Percentiles rank a stretch among this genome's conserved stretches.
Evolutionary conservation across 2,888 invertebrate species (phyloP).

Genomic region (Pristionchus japonicus): DNA sequence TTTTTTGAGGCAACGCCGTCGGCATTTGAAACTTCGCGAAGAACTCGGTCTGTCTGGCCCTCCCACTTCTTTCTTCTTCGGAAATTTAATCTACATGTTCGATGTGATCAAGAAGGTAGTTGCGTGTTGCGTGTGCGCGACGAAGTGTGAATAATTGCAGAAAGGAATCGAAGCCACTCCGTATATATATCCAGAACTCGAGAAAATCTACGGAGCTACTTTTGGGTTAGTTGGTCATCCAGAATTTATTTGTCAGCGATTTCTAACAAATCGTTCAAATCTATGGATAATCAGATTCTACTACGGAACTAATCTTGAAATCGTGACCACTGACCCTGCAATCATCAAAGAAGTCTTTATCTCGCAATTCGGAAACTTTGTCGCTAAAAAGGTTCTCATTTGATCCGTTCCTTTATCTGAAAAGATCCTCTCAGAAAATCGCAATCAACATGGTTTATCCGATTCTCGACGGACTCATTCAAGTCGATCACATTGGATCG

Average conservation of each 20-base stretch:
- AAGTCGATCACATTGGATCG: conserved; percentile 47
- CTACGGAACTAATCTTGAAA: conserved; percentile 56
- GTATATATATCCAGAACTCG: not conserved
- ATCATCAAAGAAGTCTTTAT: conserved; percentile 66
- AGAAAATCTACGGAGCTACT: not conserved
- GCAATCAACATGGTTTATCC: conserved; percentile 32
- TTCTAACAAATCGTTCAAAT: too few relatives aligned
- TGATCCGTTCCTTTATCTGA: not conserved
- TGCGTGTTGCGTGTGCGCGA: too few relatives aligned
- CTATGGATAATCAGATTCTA: too few relatives aligned
- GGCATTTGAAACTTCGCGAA: not conserved
- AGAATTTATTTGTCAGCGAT: not conserved
- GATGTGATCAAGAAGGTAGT: not conserved
- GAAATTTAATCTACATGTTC: not conserved
- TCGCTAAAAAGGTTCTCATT: conserved; percentile 54
- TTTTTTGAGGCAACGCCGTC: not conserved
- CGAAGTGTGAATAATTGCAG: not conserved
- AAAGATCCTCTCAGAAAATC: conserved; percentile 19
- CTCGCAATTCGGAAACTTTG: conserved; percentile 66
- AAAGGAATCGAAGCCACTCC: not conserved
- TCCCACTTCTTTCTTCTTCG: not conserved
- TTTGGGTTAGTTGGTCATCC: not conserved
- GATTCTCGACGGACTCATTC: conserved; percentile 39
- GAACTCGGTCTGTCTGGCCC: not conserved
- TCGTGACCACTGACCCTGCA: conserved; percentile 58